phyloP scores from a whole-genome alignment of 2,113 vertebrate species.

The Pelvicachromis taeniatus region DNA sequence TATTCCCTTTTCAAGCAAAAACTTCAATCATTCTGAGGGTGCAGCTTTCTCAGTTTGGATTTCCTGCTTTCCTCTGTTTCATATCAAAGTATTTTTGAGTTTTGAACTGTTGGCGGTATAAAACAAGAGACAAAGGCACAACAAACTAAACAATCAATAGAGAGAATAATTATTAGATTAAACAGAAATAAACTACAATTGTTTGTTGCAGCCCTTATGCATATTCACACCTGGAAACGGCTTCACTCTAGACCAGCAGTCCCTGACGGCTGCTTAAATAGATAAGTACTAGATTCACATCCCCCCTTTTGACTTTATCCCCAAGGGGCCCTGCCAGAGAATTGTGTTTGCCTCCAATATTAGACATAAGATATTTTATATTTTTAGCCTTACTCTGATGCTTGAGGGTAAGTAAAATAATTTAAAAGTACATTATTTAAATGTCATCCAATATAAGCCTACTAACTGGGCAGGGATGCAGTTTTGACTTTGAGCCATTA shows the following conservation, averaged over 20 bases:
- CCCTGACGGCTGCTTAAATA: not conserved
- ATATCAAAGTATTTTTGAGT: not conserved
- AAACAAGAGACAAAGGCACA: not conserved
- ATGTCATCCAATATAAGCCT: conserved; percentile 40
- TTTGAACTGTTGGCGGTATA: not conserved
- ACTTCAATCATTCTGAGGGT: not conserved
- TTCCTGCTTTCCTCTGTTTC: not conserved
- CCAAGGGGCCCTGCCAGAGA: not conserved
- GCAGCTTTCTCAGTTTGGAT: not conserved
- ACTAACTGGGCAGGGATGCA: conserved; percentile 14
- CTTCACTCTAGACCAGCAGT: not conserved
- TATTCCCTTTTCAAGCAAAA: not conserved
- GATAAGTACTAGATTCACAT: conserved; percentile 28
- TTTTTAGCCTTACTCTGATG: conserved; percentile 9
- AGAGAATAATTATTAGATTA: not conserved
- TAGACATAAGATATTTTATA: conserved; percentile 10
- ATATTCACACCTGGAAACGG: not conserved
- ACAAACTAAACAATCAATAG: not conserved
- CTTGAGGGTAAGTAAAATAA: conserved; percentile 23
- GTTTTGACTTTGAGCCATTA: conserved; percentile 46
- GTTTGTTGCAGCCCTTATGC: not conserved
- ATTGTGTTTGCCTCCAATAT: conserved; percentile 17
- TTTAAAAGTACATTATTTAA: conserved; percentile 46
- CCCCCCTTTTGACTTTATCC: conserved; percentile 4
- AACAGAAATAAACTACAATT: not conserved